phyloP scores from a whole-genome alignment of 2,113 vertebrate genomes.

The Gymnogyps californianus region DNA sequence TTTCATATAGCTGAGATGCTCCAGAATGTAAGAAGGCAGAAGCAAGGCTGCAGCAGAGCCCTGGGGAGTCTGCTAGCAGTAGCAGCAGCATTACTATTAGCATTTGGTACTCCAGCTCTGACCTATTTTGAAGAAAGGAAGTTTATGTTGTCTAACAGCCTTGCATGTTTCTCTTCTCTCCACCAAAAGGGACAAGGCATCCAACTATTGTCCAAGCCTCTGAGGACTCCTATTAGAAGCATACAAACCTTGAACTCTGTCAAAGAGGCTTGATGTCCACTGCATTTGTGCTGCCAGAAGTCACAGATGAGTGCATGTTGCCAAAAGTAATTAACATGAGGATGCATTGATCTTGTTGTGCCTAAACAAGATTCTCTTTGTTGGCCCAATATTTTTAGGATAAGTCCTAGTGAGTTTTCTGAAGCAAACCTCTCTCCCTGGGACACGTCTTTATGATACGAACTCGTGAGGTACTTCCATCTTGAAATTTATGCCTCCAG shows the following conservation, averaged over 20 bases:
- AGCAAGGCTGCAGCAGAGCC: not conserved
- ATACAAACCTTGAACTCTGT: not conserved
- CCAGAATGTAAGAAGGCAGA: not conserved
- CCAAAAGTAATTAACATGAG: not conserved
- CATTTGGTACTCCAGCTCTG: not conserved
- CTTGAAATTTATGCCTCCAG: not conserved
- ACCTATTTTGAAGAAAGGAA: not conserved
- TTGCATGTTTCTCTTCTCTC: not conserved
- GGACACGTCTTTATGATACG: not conserved
- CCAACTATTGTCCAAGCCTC: not conserved
- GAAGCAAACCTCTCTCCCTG: not conserved
- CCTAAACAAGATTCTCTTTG: not conserved
- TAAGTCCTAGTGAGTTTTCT: not conserved
- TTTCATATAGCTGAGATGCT: not conserved
- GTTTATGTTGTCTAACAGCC: not conserved
- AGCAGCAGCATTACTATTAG: not conserved
- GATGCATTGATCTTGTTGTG: not conserved
- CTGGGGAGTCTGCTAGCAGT: not conserved
- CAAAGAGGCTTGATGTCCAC: not conserved
- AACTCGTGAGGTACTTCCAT: not conserved
- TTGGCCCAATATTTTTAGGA: not conserved
- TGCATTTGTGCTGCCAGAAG: not conserved
- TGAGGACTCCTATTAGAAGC: not conserved
- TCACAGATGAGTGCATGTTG: not conserved
- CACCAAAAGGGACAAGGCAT: not conserved